These are phyloP conservation scores for Vulpes vulpes DNA, from an alignment of 2,113 vertebrate genomes.

Conservation along the genomic window DNA sequence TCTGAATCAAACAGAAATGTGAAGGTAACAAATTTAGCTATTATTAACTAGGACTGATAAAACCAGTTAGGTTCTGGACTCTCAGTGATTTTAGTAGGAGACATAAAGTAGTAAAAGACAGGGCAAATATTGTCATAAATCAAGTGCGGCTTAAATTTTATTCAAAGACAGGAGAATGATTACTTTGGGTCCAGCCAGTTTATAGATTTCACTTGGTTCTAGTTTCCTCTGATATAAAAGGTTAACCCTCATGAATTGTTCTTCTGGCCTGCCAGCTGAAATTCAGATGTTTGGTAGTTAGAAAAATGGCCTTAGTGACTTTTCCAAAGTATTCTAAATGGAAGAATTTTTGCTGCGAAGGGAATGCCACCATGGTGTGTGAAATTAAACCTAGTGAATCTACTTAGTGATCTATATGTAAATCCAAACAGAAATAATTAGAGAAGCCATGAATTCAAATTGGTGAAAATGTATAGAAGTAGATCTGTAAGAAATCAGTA, in stretches of 20 bases:
- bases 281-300: background rate
- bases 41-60: background rate
- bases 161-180: background rate
- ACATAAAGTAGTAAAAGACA: background rate
- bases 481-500: background rate
- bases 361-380: background rate
- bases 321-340: background rate
- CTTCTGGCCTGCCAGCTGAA: background rate
- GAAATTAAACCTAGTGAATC: background rate
- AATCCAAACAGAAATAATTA: background rate
- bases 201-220: background rate
- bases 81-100: background rate
- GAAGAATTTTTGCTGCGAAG: background rate
- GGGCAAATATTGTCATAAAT: background rate
- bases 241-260: background rate
- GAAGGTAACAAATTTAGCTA: background rate
- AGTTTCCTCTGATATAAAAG: background rate
- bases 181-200: background rate
- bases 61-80: background rate
- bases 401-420: background rate
- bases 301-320: background rate
- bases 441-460: background rate
- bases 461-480: background rate
- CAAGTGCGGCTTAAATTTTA: background rate
- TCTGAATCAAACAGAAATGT: background rate